Percentiles rank a stretch among this genome's conserved stretches.
phyloP scores from a whole-genome alignment of 2,113 vertebrate species.

The Xenopus tropicalis region UCB_Xtro_10.0 CM004445.2:101466501-101467000 shows the following conservation, averaged over 20 bases:
- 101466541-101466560: no score
- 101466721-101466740: no score
- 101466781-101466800: neutral
- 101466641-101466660: no score
- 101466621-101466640: no score
- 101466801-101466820: constrained; percentile 32
- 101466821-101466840: constrained; percentile 21
- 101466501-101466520: no score
- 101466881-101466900: constrained; percentile 26
- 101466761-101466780: neutral
- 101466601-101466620: no score
- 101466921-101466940: constrained; percentile 27
- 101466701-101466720: no score
- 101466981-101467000: constrained; percentile 57
- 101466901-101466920: constrained; percentile 33
- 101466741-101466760: neutral
- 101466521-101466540: no score
- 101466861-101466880: neutral
- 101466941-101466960: constrained; percentile 27
- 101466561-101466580: no score
- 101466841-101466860: neutral
- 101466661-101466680: no score
- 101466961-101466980: constrained; percentile 51
- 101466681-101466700: no score
- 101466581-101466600: no score